Conservation (phyloP, 2,888 invertebrate genomes). For the Bedellia somnulentella region DNA sequence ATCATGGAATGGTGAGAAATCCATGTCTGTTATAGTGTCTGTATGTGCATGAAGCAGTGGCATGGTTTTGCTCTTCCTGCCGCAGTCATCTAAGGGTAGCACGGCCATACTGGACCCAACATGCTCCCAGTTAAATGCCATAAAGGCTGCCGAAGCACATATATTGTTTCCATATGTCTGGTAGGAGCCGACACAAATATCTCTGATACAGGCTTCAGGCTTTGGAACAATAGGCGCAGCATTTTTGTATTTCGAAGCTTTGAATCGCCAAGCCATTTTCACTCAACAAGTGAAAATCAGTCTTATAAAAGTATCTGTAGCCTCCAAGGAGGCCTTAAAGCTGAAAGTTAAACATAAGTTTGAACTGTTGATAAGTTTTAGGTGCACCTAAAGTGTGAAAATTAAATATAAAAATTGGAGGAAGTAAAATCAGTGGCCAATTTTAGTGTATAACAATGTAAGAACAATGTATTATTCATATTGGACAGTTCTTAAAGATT, state of each 20-base stretch:
- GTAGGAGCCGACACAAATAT: constrained; percentile 89
- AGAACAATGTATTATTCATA: no score
- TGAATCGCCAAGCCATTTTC: constrained; percentile 91
- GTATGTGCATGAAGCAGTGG: constrained; percentile 83
- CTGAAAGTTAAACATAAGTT: neutral
- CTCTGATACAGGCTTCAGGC: constrained; percentile 87
- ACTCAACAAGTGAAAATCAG: neutral
- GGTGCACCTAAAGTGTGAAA: neutral
- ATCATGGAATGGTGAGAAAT: constrained; percentile 95
- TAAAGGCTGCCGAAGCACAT: constrained; percentile 87
- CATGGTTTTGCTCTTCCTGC: constrained; percentile 86
- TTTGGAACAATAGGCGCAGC: constrained; percentile 94
- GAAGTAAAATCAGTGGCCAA: no score
- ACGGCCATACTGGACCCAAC: constrained; percentile 90
- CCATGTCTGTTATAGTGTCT: constrained; percentile 92
- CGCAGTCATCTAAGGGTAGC: constrained; percentile 84
- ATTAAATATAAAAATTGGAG: no score
- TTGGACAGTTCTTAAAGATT: no score
- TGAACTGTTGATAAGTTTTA: neutral
- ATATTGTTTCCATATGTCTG: constrained; percentile 96
- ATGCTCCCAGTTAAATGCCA: constrained; percentile 95
- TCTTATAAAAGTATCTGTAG: neutral
- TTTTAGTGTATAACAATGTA: no score
- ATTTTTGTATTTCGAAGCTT: constrained; percentile 98
- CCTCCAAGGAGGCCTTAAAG: neutral